Conservation (phyloP, 2,113 vertebrate genomes). For the Limanda limanda region DNA sequence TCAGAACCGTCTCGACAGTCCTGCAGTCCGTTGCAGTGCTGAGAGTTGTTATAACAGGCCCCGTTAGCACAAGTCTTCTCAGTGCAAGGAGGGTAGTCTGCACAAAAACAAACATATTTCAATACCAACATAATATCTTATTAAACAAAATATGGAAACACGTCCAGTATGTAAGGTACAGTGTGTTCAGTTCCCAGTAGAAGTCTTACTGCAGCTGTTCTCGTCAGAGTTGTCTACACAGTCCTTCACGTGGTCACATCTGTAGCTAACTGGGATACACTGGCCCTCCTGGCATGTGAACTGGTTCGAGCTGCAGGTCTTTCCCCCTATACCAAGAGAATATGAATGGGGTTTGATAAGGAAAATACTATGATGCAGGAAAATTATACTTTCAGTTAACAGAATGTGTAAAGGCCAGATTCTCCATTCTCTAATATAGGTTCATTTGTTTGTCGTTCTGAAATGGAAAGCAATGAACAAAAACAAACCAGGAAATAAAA, state of each 20-base stretch:
- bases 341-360: not conserved
- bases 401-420: not conserved
- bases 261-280: slow-evolving; percentile 76
- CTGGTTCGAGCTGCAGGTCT: slow-evolving; percentile 77
- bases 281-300: slow-evolving; percentile 81
- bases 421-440: too few relatives aligned
- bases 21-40: slow-evolving; percentile 76
- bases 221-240: slow-evolving; percentile 82
- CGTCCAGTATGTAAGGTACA: not conserved
- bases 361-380: not conserved
- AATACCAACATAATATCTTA: not conserved
- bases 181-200: not conserved
- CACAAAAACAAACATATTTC: not conserved
- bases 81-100: slow-evolving; percentile 78
- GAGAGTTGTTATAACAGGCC: slow-evolving; percentile 78
- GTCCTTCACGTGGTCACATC: slow-evolving; percentile 78
- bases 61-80: slow-evolving; percentile 80
- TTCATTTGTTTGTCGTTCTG: too few relatives aligned
- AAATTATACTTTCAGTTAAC: not conserved
- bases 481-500: too few relatives aligned
- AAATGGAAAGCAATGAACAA: too few relatives aligned
- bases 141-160: not conserved
- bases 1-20: slow-evolving; percentile 83
- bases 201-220: slow-evolving; percentile 78
- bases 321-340: slow-evolving; percentile 57